A percentile compares a stretch with the other conserved stretches of the same genome.
Conservation (phyloP, 1,140 invertebrate species). For the Eurosta solidaginis region DNA sequence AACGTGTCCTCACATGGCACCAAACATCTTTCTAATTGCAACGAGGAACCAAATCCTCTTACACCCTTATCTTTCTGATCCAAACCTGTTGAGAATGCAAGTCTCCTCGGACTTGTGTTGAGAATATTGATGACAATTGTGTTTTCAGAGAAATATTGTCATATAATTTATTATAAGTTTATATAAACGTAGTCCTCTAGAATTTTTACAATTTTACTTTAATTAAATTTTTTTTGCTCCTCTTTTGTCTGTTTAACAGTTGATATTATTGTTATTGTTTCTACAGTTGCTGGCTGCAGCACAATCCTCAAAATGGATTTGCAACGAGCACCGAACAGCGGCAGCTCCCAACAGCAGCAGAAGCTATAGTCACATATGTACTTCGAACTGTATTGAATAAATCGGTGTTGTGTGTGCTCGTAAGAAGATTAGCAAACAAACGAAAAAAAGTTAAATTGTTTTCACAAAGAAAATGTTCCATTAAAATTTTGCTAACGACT, state of each 20-base stretch:
- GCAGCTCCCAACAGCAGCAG: background rate
- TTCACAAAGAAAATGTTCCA: background rate
- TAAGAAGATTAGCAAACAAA: background rate
- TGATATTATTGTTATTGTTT: constrained; percentile 16
- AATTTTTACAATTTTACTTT: no score
- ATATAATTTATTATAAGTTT: no score
- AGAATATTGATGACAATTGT: no score
- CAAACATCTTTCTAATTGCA: no score
- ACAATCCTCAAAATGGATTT: constrained; percentile 2
- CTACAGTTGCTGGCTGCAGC: background rate
- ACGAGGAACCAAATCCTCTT: no score
- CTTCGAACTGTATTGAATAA: constrained; percentile 1
- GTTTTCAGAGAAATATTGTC: no score
- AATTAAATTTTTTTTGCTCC: no score
- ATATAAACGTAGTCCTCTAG: no score
- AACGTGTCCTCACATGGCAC: no score
- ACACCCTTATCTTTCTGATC: no score
- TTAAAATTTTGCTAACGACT: background rate
- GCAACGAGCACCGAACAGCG: background rate
- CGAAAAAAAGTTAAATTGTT: background rate
- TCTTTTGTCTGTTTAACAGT: background rate
- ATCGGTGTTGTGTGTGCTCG: background rate
- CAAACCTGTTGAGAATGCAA: no score
- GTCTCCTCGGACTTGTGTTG: no score
- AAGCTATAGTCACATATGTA: background rate